phyloP scores from a whole-genome alignment of 2,888 invertebrate species.

The Pomacea canaliculata region DNA sequence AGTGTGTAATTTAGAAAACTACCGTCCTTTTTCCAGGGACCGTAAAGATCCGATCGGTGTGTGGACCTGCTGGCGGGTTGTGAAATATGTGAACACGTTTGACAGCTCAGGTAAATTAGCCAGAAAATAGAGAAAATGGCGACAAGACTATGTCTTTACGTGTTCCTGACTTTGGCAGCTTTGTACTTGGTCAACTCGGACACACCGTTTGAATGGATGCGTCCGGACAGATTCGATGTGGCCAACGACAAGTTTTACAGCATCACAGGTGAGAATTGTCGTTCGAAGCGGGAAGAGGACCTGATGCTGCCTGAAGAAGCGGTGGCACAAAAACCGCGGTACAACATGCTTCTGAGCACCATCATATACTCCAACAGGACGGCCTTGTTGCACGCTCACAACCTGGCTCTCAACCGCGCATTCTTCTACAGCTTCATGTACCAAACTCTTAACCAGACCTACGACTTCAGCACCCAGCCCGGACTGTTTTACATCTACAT shows the following conservation, averaged over 20 bases:
- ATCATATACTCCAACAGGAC: slow-evolving; percentile 87
- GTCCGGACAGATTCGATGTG: slow-evolving; percentile 90
- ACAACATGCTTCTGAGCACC: slow-evolving; percentile 74
- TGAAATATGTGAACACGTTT: background rate
- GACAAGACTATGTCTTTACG: slow-evolving; percentile 15
- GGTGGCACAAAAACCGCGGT: slow-evolving; percentile 80
- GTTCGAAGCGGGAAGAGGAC: slow-evolving; percentile 86
- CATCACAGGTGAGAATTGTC: slow-evolving; percentile 89
- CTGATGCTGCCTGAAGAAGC: slow-evolving; percentile 86
- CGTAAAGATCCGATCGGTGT: background rate
- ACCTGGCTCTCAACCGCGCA: slow-evolving; percentile 94
- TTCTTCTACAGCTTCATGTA: slow-evolving; percentile 77
- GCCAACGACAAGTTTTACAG: slow-evolving; percentile 86
- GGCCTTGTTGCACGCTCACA: slow-evolving; percentile 90
- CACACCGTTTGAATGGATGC: slow-evolving; percentile 83
- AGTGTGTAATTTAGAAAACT: slow-evolving; percentile 6
- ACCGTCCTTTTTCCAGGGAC: no score
- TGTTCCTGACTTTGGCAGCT: slow-evolving; percentile 37
- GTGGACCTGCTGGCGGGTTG: no score
- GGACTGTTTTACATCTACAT: slow-evolving; percentile 98
- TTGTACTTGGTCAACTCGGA: slow-evolving; percentile 27
- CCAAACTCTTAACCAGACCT: slow-evolving; percentile 56
- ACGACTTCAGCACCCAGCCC: slow-evolving; percentile 86
- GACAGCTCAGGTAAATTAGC: background rate
- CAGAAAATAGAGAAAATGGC: slow-evolving; percentile 13